Base-by-base conservation (phyloP, 92 coral and sea anemone species). In the Plumapathes pennacea region DNA sequence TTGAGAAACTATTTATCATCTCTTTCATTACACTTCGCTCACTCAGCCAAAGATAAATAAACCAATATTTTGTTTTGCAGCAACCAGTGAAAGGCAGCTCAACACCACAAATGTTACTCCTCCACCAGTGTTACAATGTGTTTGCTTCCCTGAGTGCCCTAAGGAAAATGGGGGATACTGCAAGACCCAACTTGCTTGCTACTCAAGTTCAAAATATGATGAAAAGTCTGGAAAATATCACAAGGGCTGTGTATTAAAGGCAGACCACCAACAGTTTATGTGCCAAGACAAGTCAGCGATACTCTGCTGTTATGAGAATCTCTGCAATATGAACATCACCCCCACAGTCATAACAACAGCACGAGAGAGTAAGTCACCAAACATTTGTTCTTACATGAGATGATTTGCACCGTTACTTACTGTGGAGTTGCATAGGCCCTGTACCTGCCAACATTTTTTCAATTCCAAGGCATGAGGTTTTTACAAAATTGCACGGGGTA, bases 191-290 rank as follows among this genome's bases (percentile, higher is more conserved):
- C 22, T 46, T 14, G 83, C 61, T 32, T 82, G 88, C 25, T 82
- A 19, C 49, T 67, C 88, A 3, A 1, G 69, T 56, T 17, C 55
- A 74, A 8, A 60, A 25, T 0, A 61, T 21, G 4, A 37, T 21
- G 4, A 23, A 59, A 33, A 25, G 62, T 15, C 20, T 36, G 3
- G 46, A 62, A 11, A 29, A 44, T 38, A 47, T 74, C 33, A 63
- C 34, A 82, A 55, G 25, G 83, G 88, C 7, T 82, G 88, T 38
- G 29, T 82, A 22, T 27, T 45, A 4, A 42, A 47, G 20, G 43
- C 15, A 0, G 34, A 50, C 22, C 69, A 66, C 11, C 32, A 15
- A 6, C 37, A 54, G 29, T 3, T 60, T 18, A 73, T 27, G 61
- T 81, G 87, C 39, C 22, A 56, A 21, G 72, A 17, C 10, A 39